phyloP scores from a whole-genome alignment of 2,113 vertebrate species.

The Nycticryphes semicollaris region DNA sequence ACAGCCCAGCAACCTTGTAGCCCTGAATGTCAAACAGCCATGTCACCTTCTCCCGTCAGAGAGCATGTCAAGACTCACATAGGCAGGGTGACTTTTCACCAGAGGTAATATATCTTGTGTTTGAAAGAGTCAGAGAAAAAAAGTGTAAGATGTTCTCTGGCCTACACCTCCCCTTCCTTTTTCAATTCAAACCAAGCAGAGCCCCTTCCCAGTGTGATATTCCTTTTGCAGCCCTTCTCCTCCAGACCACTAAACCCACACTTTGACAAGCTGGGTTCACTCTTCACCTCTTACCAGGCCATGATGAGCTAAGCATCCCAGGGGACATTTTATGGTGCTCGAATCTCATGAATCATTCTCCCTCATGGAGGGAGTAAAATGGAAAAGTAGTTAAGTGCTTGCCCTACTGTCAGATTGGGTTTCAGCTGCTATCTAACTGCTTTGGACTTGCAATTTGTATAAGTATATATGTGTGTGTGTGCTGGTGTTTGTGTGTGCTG shows the following conservation, averaged over 20 bases:
- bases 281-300: neutral
- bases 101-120: slow-evolving; percentile 50
- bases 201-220: neutral
- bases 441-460: slow-evolving; percentile 6
- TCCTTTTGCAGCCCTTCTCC: neutral
- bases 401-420: slow-evolving; percentile 44
- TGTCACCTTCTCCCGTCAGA: slow-evolving; percentile 67
- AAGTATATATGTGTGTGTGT: accelerated
- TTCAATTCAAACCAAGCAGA: slow-evolving; percentile 12
- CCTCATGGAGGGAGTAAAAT: slow-evolving; percentile 43
- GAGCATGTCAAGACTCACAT: slow-evolving; percentile 52
- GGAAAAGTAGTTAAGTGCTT: slow-evolving; percentile 44
- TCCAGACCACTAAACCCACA: slow-evolving; percentile 15
- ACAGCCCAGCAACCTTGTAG: slow-evolving; percentile 62
- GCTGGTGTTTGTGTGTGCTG: neutral
- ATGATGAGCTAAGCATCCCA: neutral
- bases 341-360: slow-evolving; percentile 8
- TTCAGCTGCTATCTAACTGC: slow-evolving; percentile 12
- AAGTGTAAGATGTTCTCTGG: neutral
- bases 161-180: neutral
- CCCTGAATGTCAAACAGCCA: slow-evolving; percentile 73
- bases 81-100: slow-evolving; percentile 60
- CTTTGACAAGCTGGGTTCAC: neutral
- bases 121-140: slow-evolving; percentile 6
- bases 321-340: neutral